Evolutionary conservation across 2,797 vertebrate genomes (phyloP).

Genomic region (Lithobates sylvaticus): DNA sequence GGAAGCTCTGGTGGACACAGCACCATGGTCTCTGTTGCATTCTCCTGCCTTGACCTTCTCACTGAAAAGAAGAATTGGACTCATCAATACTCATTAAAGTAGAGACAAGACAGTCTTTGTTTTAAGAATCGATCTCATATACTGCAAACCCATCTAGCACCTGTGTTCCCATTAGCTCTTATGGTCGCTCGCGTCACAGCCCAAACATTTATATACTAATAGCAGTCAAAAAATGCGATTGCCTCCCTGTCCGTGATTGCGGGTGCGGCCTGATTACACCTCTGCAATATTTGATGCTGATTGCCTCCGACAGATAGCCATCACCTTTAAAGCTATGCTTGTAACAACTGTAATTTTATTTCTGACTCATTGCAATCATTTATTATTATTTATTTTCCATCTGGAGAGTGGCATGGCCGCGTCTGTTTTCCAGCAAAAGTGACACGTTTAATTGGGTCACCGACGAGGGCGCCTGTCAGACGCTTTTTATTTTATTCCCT

Average conservation of each 20-base stretch:
- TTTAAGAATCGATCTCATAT: conserved; percentile 10
- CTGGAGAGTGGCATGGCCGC: conserved; percentile 30
- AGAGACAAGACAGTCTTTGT: conserved; percentile 13
- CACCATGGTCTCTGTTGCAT: too few relatives aligned
- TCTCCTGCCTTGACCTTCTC: background rate
- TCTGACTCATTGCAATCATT: conserved; percentile 15
- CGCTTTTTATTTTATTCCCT: background rate
- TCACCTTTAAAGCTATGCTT: conserved; percentile 37
- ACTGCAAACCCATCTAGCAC: background rate
- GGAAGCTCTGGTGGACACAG: too few relatives aligned
- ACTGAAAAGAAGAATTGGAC: background rate
- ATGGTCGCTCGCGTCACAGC: background rate
- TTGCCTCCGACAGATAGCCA: conserved; percentile 40
- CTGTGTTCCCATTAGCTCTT: background rate
- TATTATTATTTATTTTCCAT: conserved; percentile 45
- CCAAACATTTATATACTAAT: conserved; percentile 25
- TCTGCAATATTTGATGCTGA: conserved; percentile 8
- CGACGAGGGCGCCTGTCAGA: conserved; percentile 24
- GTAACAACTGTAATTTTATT: conserved; percentile 49
- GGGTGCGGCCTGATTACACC: conserved; percentile 4
- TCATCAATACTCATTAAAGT: conserved; percentile 34
- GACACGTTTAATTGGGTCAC: conserved; percentile 53
- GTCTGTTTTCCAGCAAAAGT: conserved; percentile 35
- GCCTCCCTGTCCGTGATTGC: background rate
- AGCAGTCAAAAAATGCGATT: background rate